Base-by-base conservation (phyloP, 2,113 vertebrate species). In the Gambusia holbrooki region DNA sequence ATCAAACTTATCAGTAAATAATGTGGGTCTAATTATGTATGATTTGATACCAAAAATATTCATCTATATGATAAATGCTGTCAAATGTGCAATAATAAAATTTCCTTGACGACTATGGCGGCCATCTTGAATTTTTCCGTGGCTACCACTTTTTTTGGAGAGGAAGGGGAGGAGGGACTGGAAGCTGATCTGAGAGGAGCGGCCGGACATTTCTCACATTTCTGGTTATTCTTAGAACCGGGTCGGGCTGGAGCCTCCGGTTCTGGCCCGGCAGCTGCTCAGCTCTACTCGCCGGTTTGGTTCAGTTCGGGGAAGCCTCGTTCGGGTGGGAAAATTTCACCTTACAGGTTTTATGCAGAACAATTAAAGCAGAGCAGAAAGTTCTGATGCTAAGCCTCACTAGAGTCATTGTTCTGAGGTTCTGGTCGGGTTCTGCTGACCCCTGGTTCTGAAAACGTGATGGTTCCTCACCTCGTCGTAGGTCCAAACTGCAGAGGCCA, bases 401-500 rank as follows among this genome's bases (percentile, higher is more conserved):
- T 48, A 19, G 17, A 48, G 5, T 1, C 45, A 48, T 48, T 48
- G 45, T 48, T 48, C 51, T 58, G 51, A 58, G 51, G 51, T 58
- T 58, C 51, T n/a, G 25, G 6, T 58, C 51, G 5, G 25, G 8
- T 10, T 58, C 51, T 25, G 22, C 7, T 58, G 25, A 58, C 51
- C 51, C 10, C 25, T 58, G 51, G 17, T 58, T 58, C 22, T 58
- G 25, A 58, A 9, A 22, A 9, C 33, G 3, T 15, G 13, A 15
- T 0, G 3, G 9, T 30, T 45, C 22, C 40, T 90, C 74, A 94
- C 98, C 94, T 99, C 95, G 30, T 98, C 96, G 0, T 99, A 98
- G 9, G 96, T 99, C 98, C 98, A 99, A 70, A 98, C 96, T 7
- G 97, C 97, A 76, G 97, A 97, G 78, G 98, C 96, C 93, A 98